A percentile compares a stretch with the other conserved stretches of the same genome.
These are phyloP conservation scores for Cassiopea andromeda DNA, from an alignment of 30 jellyfish, hydroid and myxozoan species.

Conservation along the genomic window DNA sequence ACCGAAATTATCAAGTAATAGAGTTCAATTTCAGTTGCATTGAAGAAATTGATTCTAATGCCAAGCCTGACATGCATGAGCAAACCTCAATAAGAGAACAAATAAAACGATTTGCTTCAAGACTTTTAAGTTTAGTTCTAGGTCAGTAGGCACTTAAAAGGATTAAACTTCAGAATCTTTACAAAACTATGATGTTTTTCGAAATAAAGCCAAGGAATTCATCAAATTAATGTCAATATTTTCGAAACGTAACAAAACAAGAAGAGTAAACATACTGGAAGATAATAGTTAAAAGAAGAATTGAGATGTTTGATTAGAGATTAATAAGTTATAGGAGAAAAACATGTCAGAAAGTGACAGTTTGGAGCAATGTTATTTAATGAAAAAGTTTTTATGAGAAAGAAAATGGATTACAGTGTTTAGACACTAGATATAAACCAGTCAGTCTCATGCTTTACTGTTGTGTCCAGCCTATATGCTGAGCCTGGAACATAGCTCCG, in stretches of 20 bases:
- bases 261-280: neutral
- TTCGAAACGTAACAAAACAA: neutral
- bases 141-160: neutral
- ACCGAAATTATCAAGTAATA: neutral
- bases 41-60: neutral
- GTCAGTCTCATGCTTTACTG: too few species aligned
- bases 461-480: too few species aligned
- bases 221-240: neutral
- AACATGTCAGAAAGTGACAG: neutral
- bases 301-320: neutral
- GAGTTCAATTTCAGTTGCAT: neutral
- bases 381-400: neutral
- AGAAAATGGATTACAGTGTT: too few species aligned
- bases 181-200: neutral
- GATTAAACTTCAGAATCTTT: neutral
- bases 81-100: neutral
- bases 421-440: too few species aligned
- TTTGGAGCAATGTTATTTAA: neutral
- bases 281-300: too few species aligned
- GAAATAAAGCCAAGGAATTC: neutral
- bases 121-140: neutral
- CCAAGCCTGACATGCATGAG: neutral
- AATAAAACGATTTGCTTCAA: neutral
- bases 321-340: neutral
- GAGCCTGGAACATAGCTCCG: too few species aligned